These are phyloP conservation scores for Embiotoca jacksoni DNA, from an alignment of 2,113 vertebrate species.

Conservation along the genomic window DNA sequence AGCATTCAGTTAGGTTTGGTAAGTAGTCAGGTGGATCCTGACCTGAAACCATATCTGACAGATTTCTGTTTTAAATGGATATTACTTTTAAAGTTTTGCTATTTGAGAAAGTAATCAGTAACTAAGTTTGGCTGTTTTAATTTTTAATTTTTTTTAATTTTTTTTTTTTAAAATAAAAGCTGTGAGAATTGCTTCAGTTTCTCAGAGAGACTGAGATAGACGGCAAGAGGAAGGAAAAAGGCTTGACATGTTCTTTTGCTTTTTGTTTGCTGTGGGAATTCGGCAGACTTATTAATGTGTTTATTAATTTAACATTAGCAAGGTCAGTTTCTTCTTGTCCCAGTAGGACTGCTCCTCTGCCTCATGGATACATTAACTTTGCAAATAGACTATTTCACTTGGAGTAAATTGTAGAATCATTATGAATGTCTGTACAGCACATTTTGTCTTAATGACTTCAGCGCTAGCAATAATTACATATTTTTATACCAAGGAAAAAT, in stretches of 20 bases:
- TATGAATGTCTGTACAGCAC: not conserved
- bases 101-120: not conserved
- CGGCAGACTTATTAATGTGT: slow-evolving; percentile 43
- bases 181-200: slow-evolving; percentile 4
- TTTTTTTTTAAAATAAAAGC: slow-evolving; percentile 4
- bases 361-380: slow-evolving; percentile 5
- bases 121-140: no score
- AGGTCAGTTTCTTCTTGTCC: slow-evolving; percentile 49
- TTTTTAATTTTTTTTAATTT: no score
- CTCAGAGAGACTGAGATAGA: slow-evolving; percentile 16
- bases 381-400: slow-evolving; percentile 22
- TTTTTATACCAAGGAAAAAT: not conserved
- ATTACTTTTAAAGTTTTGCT: not conserved
- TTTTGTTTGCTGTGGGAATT: slow-evolving; percentile 57
- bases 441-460: not conserved
- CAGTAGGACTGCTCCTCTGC: slow-evolving; percentile 33
- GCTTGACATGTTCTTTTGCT: slow-evolving; percentile 19
- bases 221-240: not conserved
- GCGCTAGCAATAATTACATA: not conserved
- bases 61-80: not conserved
- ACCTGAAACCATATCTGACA: no score
- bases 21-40: no score
- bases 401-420: not conserved
- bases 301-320: slow-evolving; percentile 66
- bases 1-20: no score